Conservation (phyloP, 1,140 invertebrate genomes). For the Cotesia chilonis region DNA sequence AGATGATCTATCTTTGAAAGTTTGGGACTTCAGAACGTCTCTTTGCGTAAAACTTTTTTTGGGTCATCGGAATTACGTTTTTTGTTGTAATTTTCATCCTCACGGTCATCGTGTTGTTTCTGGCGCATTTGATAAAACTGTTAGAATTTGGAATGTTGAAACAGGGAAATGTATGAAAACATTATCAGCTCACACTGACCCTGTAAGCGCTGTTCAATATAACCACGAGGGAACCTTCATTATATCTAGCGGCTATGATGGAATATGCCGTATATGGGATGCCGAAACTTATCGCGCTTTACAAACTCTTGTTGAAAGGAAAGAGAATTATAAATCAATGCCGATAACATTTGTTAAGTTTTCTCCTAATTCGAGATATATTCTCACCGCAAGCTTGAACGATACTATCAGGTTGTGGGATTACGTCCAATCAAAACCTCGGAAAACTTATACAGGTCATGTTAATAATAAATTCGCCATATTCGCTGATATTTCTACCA, state of each 20-base stretch:
- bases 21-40: slow-evolving; percentile 96
- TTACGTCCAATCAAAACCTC: slow-evolving; percentile 95
- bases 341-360: slow-evolving; percentile 99
- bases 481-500: slow-evolving; percentile 99
- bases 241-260: slow-evolving; percentile 99
- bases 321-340: slow-evolving; percentile 69
- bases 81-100: slow-evolving; percentile 99
- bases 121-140: slow-evolving; percentile 99
- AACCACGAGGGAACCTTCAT: slow-evolving; percentile 98
- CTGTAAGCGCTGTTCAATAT: slow-evolving; percentile 98
- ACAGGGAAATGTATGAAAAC: slow-evolving; percentile 99
- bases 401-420: slow-evolving; percentile 99
- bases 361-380: slow-evolving; percentile 99
- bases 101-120: slow-evolving; percentile 99
- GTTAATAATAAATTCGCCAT: slow-evolving; percentile 99
- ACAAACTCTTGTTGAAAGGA: slow-evolving; percentile 97
- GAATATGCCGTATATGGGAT: slow-evolving; percentile 99
- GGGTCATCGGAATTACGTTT: slow-evolving; percentile 99
- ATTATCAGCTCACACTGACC: slow-evolving; percentile 98
- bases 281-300: slow-evolving; percentile 98
- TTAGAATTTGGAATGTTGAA: slow-evolving; percentile 99
- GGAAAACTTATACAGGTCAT: slow-evolving; percentile 99
- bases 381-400: slow-evolving; percentile 96
- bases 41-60: slow-evolving; percentile 99
- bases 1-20: slow-evolving; percentile 99